A percentile compares a stretch with the other conserved stretches of the same genome.
Evolutionary conservation across 2,888 invertebrate species (phyloP).

Genomic region (Adela reaumurella): DNA sequence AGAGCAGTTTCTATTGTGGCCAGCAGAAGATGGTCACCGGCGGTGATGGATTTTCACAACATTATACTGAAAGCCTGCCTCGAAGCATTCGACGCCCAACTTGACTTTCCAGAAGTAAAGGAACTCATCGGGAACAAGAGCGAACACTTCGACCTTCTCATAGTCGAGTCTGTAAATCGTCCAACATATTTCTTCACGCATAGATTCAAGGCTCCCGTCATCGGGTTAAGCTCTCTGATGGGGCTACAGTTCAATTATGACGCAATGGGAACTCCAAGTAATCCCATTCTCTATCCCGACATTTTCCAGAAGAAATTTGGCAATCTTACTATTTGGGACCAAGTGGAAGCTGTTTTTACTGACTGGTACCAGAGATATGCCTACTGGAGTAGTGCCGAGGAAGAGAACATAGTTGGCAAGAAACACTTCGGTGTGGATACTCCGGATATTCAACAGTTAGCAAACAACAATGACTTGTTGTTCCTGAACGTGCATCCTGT

Average conservation of each 20-base stretch:
- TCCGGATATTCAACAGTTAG: neutral
- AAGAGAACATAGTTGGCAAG: neutral
- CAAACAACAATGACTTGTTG: neutral
- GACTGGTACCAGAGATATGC: neutral
- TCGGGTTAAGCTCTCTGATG: neutral
- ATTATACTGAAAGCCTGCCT: neutral
- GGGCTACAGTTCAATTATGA: neutral
- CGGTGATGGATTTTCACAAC: neutral
- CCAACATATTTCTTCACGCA: conserved; percentile 3
- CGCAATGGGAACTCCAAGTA: neutral
- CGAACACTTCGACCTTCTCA: conserved; percentile 3
- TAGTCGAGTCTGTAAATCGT: conserved; percentile 5
- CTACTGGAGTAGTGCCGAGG: neutral
- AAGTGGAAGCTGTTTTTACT: neutral
- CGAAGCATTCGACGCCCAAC: neutral
- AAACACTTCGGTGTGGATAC: neutral
- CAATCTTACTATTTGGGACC: neutral
- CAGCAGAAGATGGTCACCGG: neutral
- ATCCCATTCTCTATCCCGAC: neutral
- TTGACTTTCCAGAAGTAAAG: neutral
- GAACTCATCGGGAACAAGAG: neutral
- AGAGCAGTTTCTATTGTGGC: neutral
- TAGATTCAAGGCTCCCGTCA: conserved; percentile 7
- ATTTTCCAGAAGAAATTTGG: neutral
- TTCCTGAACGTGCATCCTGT: conserved; percentile 4